phyloP scores from a whole-genome alignment of 2,113 vertebrate species.

The Oreochromis spilurus region DNA sequence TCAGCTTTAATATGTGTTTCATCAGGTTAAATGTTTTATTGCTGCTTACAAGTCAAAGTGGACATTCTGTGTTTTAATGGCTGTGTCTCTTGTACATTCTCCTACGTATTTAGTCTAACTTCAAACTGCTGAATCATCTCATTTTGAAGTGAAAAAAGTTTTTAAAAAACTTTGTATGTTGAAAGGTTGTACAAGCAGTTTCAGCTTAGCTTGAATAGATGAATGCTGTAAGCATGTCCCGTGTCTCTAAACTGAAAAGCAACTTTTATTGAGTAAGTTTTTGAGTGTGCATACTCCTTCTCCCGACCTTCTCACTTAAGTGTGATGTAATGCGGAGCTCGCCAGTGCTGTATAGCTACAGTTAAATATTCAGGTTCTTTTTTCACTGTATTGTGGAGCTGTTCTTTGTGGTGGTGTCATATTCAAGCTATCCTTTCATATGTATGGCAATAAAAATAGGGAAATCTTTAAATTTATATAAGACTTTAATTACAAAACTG shows the following conservation, averaged over 20 bases:
- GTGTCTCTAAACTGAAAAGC: neutral
- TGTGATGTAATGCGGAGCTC: neutral
- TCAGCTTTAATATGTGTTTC: neutral
- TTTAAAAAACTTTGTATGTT: fast-evolving
- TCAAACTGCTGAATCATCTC: neutral
- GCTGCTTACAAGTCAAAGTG: neutral
- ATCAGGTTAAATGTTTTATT: neutral
- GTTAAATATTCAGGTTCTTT: neutral
- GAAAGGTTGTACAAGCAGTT: neutral
- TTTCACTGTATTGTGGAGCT: neutral
- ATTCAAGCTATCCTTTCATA: neutral
- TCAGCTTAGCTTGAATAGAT: neutral
- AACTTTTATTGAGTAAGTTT: neutral
- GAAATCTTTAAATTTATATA: neutral
- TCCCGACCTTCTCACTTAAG: neutral
- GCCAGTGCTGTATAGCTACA: neutral
- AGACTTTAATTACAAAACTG: neutral
- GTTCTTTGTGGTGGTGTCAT: neutral
- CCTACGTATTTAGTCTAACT: neutral
- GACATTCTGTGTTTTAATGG: neutral
- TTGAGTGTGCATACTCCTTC: neutral
- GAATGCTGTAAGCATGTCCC: neutral
- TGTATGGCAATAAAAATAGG: neutral
- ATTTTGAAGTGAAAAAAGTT: neutral
- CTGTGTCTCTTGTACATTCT: neutral